Evolutionary conservation across 2,113 vertebrate species (phyloP).

Genomic region (Peromyscus maniculatus): DNA sequence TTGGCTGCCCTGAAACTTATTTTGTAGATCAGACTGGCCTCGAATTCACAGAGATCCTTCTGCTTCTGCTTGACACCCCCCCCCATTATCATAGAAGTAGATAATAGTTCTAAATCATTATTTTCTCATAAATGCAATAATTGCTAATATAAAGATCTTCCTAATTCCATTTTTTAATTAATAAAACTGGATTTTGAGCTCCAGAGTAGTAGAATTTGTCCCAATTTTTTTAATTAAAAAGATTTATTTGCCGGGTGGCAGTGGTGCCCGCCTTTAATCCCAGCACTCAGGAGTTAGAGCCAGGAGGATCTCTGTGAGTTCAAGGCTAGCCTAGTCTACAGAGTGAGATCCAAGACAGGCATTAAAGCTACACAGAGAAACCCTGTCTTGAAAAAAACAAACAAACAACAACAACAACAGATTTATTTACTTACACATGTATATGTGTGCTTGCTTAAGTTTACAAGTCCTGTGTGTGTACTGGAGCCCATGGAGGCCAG

Average conservation of each 20-base stretch:
- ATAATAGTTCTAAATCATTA: neutral
- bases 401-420: too few relatives aligned
- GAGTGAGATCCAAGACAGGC: too few relatives aligned
- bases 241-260: neutral
- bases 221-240: neutral
- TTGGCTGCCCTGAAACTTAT: neutral
- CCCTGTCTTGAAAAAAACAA: too few relatives aligned
- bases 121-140: slow-evolving; percentile 29
- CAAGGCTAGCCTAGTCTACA: too few relatives aligned
- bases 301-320: too few relatives aligned
- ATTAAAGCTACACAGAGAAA: too few relatives aligned
- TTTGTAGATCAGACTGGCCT: neutral
- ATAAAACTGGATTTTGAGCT: slow-evolving; percentile 38
- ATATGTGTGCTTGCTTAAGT: neutral
- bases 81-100: neutral
- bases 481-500: neutral
- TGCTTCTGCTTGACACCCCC: neutral
- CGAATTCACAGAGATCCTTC: neutral
- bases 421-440: neutral
- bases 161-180: slow-evolving; percentile 34
- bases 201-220: slow-evolving; percentile 17
- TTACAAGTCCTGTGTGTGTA: neutral
- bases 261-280: too few relatives aligned
- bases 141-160: slow-evolving; percentile 31
- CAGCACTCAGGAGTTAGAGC: too few relatives aligned